phyloP scores from a whole-genome alignment of 2,113 vertebrate genomes.

The Pteruthius melanotis region DNA sequence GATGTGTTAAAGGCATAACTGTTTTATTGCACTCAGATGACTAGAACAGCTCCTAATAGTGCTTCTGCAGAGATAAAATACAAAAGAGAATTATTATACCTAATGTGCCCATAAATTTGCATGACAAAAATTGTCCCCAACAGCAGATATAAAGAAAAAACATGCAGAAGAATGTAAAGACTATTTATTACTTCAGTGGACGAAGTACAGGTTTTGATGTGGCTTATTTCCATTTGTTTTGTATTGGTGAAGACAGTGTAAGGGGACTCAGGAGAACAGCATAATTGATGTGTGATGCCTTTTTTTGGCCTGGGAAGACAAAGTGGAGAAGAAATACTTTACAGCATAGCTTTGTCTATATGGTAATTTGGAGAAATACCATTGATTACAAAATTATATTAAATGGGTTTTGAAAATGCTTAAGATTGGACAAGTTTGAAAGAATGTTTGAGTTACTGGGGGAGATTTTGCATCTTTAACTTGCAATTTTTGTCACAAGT shows the following conservation, averaged over 20 bases:
- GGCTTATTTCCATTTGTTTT: background rate
- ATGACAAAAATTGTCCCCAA: background rate
- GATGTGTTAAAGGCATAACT: background rate
- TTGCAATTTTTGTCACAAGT: background rate
- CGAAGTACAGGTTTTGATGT: background rate
- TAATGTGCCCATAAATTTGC: background rate
- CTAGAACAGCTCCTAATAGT: background rate
- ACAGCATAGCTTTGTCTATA: background rate
- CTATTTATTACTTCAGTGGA: background rate
- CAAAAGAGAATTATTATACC: background rate
- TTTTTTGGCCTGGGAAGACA: background rate
- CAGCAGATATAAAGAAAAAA: background rate
- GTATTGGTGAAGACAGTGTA: background rate
- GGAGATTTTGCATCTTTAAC: background rate
- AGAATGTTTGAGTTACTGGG: background rate
- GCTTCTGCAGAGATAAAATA: background rate
- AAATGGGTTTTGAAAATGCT: background rate
- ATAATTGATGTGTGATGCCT: background rate
- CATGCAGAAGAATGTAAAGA: background rate
- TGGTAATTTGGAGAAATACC: background rate
- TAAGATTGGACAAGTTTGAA: background rate
- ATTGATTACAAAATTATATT: background rate
- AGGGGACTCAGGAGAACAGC: background rate
- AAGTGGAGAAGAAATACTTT: background rate
- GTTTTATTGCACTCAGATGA: background rate